Conservation (phyloP, 2,888 invertebrate genomes). For the Nomada goodeniana region DNA sequence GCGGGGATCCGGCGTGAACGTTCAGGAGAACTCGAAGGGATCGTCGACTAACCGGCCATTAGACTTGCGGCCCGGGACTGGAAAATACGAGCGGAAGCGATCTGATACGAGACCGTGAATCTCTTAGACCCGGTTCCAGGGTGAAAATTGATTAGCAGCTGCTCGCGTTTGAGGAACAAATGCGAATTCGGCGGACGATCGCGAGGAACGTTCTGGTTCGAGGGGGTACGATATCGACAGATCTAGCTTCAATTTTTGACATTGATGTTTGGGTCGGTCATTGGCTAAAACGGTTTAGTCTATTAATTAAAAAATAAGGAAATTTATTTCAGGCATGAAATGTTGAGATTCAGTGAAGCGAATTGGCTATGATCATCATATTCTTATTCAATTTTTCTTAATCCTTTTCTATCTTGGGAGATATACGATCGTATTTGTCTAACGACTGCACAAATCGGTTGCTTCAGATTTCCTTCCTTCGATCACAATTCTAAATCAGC, state of each 20-base stretch:
- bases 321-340: too few species aligned
- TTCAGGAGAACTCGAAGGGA: constrained; percentile 51
- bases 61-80: constrained; percentile 51
- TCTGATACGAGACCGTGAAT: constrained; percentile 44
- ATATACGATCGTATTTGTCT: background rate
- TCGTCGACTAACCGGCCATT: constrained; percentile 72
- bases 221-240: too few species aligned
- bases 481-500: background rate
- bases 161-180: background rate
- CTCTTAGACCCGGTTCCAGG: constrained; percentile 28
- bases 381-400: background rate
- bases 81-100: constrained; percentile 34
- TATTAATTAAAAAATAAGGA: too few species aligned
- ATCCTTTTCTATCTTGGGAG: background rate
- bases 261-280: too few species aligned
- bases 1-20: constrained; percentile 37
- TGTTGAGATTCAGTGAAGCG: too few species aligned
- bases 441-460: background rate
- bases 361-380: too few species aligned
- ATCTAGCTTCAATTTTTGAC: too few species aligned
- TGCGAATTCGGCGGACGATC: too few species aligned
- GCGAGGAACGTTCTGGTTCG: too few species aligned
- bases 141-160: constrained; percentile 32
- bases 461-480: background rate
- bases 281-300: too few species aligned